Base-by-base conservation (phyloP, 2,888 invertebrate genomes). In the Aspidiotus destructor region DNA sequence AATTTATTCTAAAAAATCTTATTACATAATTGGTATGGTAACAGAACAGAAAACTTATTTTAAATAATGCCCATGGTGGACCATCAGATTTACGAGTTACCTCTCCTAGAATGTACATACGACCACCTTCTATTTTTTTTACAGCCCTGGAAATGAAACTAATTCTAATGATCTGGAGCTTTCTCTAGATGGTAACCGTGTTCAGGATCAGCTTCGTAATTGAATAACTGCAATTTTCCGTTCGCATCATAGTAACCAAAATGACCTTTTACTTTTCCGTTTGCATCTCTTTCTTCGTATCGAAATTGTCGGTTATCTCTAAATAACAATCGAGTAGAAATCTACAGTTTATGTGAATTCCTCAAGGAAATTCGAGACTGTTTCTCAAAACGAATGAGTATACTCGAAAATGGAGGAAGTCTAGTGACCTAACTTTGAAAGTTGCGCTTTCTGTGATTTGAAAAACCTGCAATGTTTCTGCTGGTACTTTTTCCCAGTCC, bases 301-400 rank as follows among this genome's bases (percentile, higher is more conserved):
- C 89, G 83, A 76, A 89, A 91, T 74, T 89, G 89, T 41, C 90
- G 83, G 78, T 88, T 88, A 77, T 86, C 83, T 68, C 90, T 90
- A 13, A 28, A 28, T 1, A 28, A 28, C 28, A 28, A 28, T 28
- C 28, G 28, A 28, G 28, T 28, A 40, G 9, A 58, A 8, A 41
- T n/a, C n/a, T n/a, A 52, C n/a, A 6, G n/a, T 13, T n/a, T n/a
- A 52, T 52, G 2, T 52, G n/a, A n/a, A n/a, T 3, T 52, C 3
- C n/a, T 52, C 2, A 6, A 52, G 52, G 5, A 52, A 52, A 2
- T 52, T n/a, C 5, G 52, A n/a, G n/a, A 28, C 28, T 28, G 28
- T 28, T 28, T 28, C 5, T 28, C 28, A 28, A n/a, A 1, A n/a
- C 52, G 3, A 9, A 48, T 13, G 40, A 16, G 17, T 10, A 41